These are phyloP conservation scores for Podotricha telesiphe DNA, from an alignment of 2,888 invertebrate species.

Conservation along the genomic window DNA sequence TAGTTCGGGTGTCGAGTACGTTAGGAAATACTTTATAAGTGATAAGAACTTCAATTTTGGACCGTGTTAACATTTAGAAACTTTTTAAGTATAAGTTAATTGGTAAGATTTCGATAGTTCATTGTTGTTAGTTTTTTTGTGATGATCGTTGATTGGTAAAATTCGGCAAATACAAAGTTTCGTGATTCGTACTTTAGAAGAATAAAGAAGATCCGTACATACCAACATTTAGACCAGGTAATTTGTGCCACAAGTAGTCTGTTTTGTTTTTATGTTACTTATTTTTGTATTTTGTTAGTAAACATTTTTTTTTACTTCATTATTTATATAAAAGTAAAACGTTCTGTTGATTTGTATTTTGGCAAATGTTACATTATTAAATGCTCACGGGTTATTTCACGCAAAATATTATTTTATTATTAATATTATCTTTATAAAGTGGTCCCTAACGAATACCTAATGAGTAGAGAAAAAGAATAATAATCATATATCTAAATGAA, in stretches of 20 bases:
- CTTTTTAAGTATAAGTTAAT: slow-evolving; percentile 54
- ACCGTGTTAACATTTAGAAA: slow-evolving; percentile 54
- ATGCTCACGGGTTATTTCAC: not conserved
- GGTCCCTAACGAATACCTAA: too few species aligned
- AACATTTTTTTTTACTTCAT: slow-evolving; percentile 18
- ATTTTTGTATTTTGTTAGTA: slow-evolving; percentile 33
- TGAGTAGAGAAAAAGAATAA: not conserved
- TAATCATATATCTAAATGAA: not conserved
- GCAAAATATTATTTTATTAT: not conserved
- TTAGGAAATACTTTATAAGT: slow-evolving; percentile 61
- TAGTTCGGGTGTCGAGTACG: slow-evolving; percentile 60
- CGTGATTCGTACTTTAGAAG: slow-evolving; percentile 49
- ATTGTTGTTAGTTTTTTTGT: slow-evolving; percentile 56
- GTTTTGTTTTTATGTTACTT: slow-evolving; percentile 24
- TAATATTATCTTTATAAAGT: too few species aligned
- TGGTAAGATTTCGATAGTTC: slow-evolving; percentile 56
- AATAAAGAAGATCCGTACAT: slow-evolving; percentile 51
- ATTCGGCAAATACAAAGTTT: slow-evolving; percentile 47
- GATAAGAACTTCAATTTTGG: slow-evolving; percentile 57
- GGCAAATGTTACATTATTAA: not conserved
- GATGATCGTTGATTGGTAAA: slow-evolving; percentile 54
- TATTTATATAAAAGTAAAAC: not conserved
- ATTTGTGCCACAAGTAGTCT: slow-evolving; percentile 45
- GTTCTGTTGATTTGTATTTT: not conserved
- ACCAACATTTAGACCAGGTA: slow-evolving; percentile 50